Base-by-base conservation (phyloP, 2,113 vertebrate species). In the Grammomys dolichurus region DNA sequence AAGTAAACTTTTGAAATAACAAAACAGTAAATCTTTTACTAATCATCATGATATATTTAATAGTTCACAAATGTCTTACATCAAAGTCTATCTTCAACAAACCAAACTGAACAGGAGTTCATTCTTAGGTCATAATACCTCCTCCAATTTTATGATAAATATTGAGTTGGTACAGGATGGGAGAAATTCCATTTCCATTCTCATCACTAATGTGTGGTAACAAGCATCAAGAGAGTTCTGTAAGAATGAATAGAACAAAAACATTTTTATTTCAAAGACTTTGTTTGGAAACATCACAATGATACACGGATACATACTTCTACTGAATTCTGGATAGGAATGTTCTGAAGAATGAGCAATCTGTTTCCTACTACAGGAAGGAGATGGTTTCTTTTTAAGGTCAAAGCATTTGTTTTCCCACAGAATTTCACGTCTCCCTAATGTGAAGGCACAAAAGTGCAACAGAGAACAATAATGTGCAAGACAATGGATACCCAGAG, bases 21-120 rank as follows among this genome's bases (percentile, higher is more conserved):
- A 99, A 99, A 99, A 99, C 98, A 99, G 99, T 99, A 99, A 98
- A 98, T 98, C 99, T 98, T 99, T 99, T 99, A 99, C 99, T 99
- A 99, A 99, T 98, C 99, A 99, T 98, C 99, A 98, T 99, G 99
- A 99, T 99, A 98, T 99, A 99, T 99, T 99, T 99, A 98, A 98
- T 98, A 99, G 98, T 98, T 98, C 99, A 99, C 99, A 99, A 99
- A 99, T 98, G 99, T 97, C 99, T 98, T 98, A 99, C 98, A 98
- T 98, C 98, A 99, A 98, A 99, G 98, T 98, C 98, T 98, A 98
- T 99, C 98, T 99, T 99, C 99, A 99, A 97, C 98, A 98, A 99
- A 98, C 98, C 98, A 98, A 99, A 99, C 97, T 98, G 98, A 98
- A 99, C 98, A 98, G 98, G 98, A 99, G 98, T 99, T 99, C 98